Conservation (phyloP, 2,113 vertebrate species). For the Chaenocephalus aceratus region DNA sequence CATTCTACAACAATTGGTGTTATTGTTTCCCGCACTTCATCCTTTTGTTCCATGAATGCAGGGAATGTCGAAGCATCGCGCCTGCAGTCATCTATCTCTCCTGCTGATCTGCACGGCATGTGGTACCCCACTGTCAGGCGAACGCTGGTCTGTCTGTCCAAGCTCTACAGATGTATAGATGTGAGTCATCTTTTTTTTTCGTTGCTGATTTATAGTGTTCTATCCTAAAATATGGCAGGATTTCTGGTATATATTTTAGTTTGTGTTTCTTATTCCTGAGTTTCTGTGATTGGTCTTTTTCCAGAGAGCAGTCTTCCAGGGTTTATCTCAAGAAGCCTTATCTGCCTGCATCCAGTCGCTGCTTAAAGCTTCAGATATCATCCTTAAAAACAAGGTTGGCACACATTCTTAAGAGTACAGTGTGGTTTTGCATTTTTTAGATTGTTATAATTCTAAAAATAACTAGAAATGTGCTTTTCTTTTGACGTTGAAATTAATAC, state of each 20-base stretch:
- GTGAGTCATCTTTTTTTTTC: constrained; percentile 80
- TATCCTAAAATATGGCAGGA: background rate
- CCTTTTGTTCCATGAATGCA: constrained; percentile 60
- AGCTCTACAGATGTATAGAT: constrained; percentile 98
- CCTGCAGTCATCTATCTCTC: constrained; percentile 88
- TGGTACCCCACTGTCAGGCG: constrained; percentile 98
- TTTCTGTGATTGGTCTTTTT: constrained; percentile 61
- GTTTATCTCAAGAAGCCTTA: constrained; percentile 97
- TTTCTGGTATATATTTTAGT: background rate
- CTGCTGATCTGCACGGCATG: constrained; percentile 99
- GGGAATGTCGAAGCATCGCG: constrained; percentile 86
- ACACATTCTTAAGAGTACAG: constrained; percentile 1
- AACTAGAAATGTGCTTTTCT: constrained; percentile 23
- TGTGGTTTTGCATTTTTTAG: constrained; percentile 22
- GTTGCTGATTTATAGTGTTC: background rate
- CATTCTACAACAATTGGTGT: background rate
- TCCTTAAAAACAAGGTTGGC: constrained; percentile 97
- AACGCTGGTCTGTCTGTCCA: constrained; percentile 97
- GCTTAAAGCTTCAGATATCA: constrained; percentile 93
- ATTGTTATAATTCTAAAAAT: constrained; percentile 31
- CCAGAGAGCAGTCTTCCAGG: constrained; percentile 98
- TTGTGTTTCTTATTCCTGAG: constrained; percentile 23
- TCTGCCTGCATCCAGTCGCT: constrained; percentile 97
- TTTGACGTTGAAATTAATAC: constrained; percentile 34
- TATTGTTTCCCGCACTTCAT: constrained; percentile 21